Conservation (phyloP, 2,113 vertebrate genomes). For the Corythaixoides concolor region DNA sequence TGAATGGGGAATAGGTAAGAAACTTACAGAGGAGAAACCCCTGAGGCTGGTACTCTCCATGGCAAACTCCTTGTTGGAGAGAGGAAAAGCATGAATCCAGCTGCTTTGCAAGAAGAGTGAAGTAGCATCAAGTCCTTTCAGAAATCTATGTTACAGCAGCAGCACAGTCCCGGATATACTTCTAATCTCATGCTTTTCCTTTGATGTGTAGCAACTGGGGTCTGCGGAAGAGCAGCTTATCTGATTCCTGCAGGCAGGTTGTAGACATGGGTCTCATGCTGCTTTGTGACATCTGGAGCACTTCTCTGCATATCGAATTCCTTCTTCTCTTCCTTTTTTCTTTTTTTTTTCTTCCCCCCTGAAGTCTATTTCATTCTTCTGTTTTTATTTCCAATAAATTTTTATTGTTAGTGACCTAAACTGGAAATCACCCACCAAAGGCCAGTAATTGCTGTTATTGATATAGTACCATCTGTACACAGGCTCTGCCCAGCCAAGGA, state of each 20-base stretch:
- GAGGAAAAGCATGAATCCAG: neutral
- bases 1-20: neutral
- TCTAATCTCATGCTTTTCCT: neutral
- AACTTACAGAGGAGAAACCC: neutral
- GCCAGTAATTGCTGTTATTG: neutral
- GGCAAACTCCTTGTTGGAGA: neutral
- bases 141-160: neutral
- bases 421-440: neutral
- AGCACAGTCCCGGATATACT: neutral
- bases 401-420: neutral
- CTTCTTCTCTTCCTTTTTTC: neutral
- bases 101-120: neutral
- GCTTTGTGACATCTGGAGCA: neutral
- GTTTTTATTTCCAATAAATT: neutral
- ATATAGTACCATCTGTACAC: neutral
- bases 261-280: neutral
- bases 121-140: neutral
- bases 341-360: accelerated
- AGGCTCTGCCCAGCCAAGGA: neutral
- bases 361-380: neutral
- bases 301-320: neutral
- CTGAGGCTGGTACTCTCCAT: neutral
- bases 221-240: neutral
- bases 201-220: neutral
- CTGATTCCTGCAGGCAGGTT: conserved; percentile 14